These are phyloP conservation scores for Eustalomyia histrio DNA, from an alignment of 2,888 invertebrate species.

Conservation along the genomic window DNA sequence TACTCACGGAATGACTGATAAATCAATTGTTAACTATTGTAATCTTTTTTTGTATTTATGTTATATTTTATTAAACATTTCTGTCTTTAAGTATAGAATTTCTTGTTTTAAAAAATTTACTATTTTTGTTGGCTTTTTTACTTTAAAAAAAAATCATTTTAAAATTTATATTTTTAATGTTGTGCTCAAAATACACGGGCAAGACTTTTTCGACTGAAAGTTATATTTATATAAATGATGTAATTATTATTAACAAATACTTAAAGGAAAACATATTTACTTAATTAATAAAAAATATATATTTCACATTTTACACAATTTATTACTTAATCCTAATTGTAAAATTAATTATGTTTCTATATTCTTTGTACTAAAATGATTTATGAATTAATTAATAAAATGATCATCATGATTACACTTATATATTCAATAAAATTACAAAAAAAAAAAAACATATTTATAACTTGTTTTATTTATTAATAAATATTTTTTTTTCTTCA, in stretches of 20 bases:
- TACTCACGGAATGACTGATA: background rate
- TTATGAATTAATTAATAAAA: background rate
- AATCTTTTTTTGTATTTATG: conserved; percentile 14
- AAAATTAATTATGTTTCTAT: conserved; percentile 42
- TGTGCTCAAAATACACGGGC: conserved; percentile 45
- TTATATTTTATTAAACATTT: conserved; percentile 9
- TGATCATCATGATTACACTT: background rate
- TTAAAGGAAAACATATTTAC: conserved; percentile 42
- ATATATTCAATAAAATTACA: background rate
- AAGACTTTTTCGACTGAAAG: conserved; percentile 64
- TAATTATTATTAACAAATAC: conserved; percentile 40
- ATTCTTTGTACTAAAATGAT: conserved; percentile 26
- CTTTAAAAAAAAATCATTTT: background rate
- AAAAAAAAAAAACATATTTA: background rate
- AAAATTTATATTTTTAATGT: background rate
- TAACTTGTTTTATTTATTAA: background rate
- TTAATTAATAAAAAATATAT: conserved; percentile 11
- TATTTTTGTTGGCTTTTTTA: conserved; percentile 15
- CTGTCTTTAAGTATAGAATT: conserved; percentile 22
- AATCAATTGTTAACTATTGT: conserved; percentile 4
- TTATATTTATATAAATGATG: conserved; percentile 37
- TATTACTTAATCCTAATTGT: conserved; percentile 32
- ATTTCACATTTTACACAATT: conserved; percentile 9
- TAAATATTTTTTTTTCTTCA: too few relatives aligned
- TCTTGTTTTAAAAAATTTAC: background rate